A percentile compares a stretch with the other conserved stretches of the same genome.
phyloP scores from a whole-genome alignment of 64 coral and sea anemone genomes.

The Platygyra sinensis region DNA sequence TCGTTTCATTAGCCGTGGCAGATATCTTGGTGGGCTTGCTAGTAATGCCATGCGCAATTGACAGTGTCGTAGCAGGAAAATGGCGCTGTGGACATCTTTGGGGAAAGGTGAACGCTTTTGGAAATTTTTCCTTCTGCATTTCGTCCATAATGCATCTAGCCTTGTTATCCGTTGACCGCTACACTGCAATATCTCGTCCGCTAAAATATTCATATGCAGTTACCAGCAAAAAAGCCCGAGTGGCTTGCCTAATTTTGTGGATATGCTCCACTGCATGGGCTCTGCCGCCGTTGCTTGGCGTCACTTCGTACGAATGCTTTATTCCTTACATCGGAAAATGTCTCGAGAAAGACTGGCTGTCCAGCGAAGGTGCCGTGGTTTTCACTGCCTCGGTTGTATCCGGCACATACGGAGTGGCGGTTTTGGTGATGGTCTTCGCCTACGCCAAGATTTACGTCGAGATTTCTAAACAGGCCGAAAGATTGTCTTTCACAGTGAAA shows the following conservation, averaged over 20 bases:
- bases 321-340: constrained; percentile 84
- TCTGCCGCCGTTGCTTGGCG: constrained; percentile 66
- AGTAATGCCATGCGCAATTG: constrained; percentile 70
- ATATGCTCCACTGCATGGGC: constrained; percentile 67
- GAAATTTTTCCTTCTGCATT: constrained; percentile 90
- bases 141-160: constrained; percentile 85
- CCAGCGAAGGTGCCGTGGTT: not conserved
- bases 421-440: constrained; percentile 48
- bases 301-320: constrained; percentile 76
- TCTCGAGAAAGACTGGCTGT: constrained; percentile 59
- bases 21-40: constrained; percentile 78
- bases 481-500: constrained; percentile 18
- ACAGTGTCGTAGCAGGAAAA: constrained; percentile 52
- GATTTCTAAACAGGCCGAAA: constrained; percentile 33
- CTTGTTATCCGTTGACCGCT: constrained; percentile 78
- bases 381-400: constrained; percentile 63
- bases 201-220: constrained; percentile 40
- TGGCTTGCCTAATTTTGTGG: constrained; percentile 43
- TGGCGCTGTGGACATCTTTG: constrained; percentile 72
- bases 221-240: constrained; percentile 32
- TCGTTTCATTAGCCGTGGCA: constrained; percentile 66
- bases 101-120: constrained; percentile 76
- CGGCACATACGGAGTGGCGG: constrained; percentile 63
- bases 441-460: constrained; percentile 52
- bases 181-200: constrained; percentile 53